Evolutionary conservation across 2,888 invertebrate genomes (phyloP), one percentile per base, ranked within the genome.

Genomic region (Ophioninae sp.): DNA sequence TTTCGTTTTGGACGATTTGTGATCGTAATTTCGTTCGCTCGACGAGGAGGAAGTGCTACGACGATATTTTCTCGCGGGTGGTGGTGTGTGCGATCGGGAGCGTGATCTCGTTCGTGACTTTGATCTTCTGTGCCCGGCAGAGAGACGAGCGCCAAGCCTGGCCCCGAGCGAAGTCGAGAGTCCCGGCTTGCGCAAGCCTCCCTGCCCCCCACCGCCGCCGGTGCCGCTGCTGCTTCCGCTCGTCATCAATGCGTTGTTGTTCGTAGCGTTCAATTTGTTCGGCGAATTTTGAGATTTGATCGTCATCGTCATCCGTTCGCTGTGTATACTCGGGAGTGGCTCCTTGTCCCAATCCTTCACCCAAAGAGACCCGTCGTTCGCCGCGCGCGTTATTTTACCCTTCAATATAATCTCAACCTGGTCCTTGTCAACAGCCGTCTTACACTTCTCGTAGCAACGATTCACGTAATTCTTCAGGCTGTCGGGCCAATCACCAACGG

Each of bases 341-440:
- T 99, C 99, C 85, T 95, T 96, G 88, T 96, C 96, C 99, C 99
- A 99, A 94, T 99, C 97, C 91, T 98, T 97, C 0, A 96, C 96
- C 95, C 96, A 96, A 65, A 98, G 95, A 87, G 97, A 96, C 85
- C 97, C 97, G 89, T 96, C 96, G 90, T 96, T 96, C 68, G 98
- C 97, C 20, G 98, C 97, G 80, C 97, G 96, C 75, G 98, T 98
- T 85, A 99, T 96, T 93, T 98, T 97, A 59, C 98, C 98, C 93
- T 98, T 98, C 80, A 99, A 94, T 89, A 98, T 97, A 86, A 97
- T 97, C 92, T 99, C 98, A 82, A 99, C 97, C 93, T 97, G 96
- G 94, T 99, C 98, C 92, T 98, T 97, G 92, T 99, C 98, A 88
- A 97, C 95, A 83, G 95, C 95, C 17, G 97, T 97, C 89, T 96